Evolutionary conservation across 2,113 vertebrate genomes (phyloP).

Genomic region (Neopipo cinnamomea): DNA sequence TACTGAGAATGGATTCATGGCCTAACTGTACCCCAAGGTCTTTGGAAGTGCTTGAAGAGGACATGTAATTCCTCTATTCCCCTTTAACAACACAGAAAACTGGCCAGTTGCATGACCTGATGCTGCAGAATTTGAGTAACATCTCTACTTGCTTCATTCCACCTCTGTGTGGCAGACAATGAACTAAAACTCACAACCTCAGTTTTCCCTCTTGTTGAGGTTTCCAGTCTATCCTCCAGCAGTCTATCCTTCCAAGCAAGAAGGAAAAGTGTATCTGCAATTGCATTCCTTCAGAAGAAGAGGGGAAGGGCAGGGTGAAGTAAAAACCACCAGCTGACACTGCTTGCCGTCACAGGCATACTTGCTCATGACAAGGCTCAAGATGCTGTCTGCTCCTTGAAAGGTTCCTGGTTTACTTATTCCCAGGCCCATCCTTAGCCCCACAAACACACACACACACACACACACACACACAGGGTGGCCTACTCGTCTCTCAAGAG

Average conservation of each 20-base stretch:
- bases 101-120: not conserved
- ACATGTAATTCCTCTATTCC: not conserved
- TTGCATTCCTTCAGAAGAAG: not conserved
- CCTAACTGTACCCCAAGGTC: not conserved
- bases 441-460: too few species aligned
- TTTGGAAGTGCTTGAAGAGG: not conserved
- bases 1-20: not conserved
- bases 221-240: not conserved
- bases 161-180: not conserved
- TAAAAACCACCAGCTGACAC: not conserved
- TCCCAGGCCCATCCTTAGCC: not conserved
- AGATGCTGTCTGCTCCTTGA: not conserved
- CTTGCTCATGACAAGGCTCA: not conserved
- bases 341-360: not conserved
- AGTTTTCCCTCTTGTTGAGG: not conserved
- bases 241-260: not conserved
- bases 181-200: not conserved
- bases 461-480: not conserved
- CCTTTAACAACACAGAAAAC: not conserved
- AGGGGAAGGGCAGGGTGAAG: not conserved
- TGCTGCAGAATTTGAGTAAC: not conserved
- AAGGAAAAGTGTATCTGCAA: not conserved
- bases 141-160: not conserved
- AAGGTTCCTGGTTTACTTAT: not conserved
- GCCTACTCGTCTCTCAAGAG: not conserved